Evolutionary conservation across 2,888 invertebrate species (phyloP), one percentile per base, ranked within the genome.

Genomic region (Ectemnius continuus): DNA sequence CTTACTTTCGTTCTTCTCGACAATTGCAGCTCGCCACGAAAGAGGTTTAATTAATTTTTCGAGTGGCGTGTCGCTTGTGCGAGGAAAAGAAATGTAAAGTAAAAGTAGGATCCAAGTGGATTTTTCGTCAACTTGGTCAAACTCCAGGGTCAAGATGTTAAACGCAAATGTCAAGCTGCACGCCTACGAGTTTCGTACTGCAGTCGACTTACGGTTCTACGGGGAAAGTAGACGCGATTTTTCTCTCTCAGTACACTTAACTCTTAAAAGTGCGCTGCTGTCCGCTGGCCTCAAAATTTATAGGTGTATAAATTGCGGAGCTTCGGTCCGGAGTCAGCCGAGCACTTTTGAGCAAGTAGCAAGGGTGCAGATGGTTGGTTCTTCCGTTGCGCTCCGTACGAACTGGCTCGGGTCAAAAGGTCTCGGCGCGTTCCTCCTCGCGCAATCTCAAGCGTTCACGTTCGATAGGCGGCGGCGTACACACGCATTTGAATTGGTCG

Each of bases 401-500:
- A 76, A 71, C 70, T 72, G 61, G 52, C 61, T 63, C 60, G 63
- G 36, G 69, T 52, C 28, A 73, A 67, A 77, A 70, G 76, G 63
- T 47, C 61, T 73, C 69, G 0, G 13, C 52, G 52, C 52, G 52
- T 11, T 52, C 13, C 60, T 58, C 56, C 60, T 58, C 60, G 68
- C 58, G 64, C 75, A 73, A 72, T 70, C 70, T 65, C 77, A 67
- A 77, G 72, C 77, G 73, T 80, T 80, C 78, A 71, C 76, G 75
- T 82, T 79, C 82, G 81, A 83, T 81, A 78, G 79, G 23, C 23
- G 23, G 23, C 1, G 23, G 78, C 81, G 82, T 85, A 86, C 85
- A 83, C 81, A 16, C 52, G 85, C 81, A 83, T 83, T 87, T 81
- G 84, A 86, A 83, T 84, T 84, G 79, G 73, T 61, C 78, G 69